phyloP scores from a whole-genome alignment of 2,888 invertebrate species.

The Dastarcus helophoroides region DNA sequence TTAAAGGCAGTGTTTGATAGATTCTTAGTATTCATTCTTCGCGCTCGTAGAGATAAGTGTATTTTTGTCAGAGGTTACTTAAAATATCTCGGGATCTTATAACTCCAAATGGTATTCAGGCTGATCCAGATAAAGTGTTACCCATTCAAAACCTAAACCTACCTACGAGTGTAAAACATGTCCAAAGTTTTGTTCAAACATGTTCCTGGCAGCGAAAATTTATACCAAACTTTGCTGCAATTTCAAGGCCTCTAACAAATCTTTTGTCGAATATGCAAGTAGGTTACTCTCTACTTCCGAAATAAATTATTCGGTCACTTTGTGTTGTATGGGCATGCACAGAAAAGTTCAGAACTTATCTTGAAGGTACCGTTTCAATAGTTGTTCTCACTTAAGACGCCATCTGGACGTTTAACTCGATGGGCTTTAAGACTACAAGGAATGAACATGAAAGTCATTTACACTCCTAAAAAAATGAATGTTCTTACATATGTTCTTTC shows the following conservation, averaged over 20 bases:
- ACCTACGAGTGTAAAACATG: slow-evolving; percentile 15
- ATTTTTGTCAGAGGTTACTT: slow-evolving; percentile 9
- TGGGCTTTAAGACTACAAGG: slow-evolving; percentile 35
- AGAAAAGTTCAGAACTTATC: too few species aligned
- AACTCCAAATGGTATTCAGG: slow-evolving; percentile 13
- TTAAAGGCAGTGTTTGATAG: slow-evolving; percentile 7
- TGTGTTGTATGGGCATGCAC: too few species aligned
- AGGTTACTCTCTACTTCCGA: background rate
- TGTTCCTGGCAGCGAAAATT: slow-evolving; percentile 16
- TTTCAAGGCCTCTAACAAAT: slow-evolving; percentile 13
- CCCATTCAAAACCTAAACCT: slow-evolving; percentile 12
- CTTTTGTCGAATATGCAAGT: slow-evolving; percentile 7
- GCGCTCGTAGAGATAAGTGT: slow-evolving; percentile 12
- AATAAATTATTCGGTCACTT: background rate
- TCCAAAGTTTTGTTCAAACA: slow-evolving; percentile 17
- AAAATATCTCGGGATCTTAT: slow-evolving; percentile 12
- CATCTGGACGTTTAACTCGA: slow-evolving; percentile 32
- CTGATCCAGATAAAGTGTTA: slow-evolving; percentile 15
- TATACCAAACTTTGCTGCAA: slow-evolving; percentile 12
- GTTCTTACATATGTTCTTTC: slow-evolving; percentile 32
- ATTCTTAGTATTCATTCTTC: slow-evolving; percentile 9
- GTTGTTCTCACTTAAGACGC: slow-evolving; percentile 31
- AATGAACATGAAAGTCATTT: slow-evolving; percentile 29
- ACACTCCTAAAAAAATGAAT: slow-evolving; percentile 30
- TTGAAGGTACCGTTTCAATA: slow-evolving; percentile 23